A percentile compares a stretch with the other conserved stretches of the same genome.
phyloP scores from a whole-genome alignment of 2,113 vertebrate species.

The Chitala chitala region DNA sequence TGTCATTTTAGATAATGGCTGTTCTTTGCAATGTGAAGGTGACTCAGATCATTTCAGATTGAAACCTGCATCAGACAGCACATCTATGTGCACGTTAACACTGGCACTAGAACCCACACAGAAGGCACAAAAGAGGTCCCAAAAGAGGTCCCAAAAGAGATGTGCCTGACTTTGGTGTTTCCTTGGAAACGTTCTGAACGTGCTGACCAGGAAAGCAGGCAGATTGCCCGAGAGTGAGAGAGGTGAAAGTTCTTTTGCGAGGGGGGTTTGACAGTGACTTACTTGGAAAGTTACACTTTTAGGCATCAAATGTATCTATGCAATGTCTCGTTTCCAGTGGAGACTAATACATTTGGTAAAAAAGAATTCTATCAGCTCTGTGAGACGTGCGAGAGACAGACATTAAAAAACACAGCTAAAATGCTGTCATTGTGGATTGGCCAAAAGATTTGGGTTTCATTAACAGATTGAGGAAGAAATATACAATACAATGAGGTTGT shows the following conservation, averaged over 20 bases:
- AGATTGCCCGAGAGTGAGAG: not conserved
- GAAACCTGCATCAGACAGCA: not conserved
- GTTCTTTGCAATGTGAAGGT: not conserved
- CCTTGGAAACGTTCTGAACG: conserved; percentile 11
- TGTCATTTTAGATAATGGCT: not conserved
- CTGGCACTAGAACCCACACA: not conserved
- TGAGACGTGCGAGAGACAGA: too few species aligned
- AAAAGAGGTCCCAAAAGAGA: not conserved
- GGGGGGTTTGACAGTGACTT: not conserved
- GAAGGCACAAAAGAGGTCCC: not conserved
- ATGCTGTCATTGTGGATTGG: too few species aligned
- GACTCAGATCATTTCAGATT: not conserved
- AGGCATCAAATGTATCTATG: not conserved
- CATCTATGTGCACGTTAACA: not conserved
- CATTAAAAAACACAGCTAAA: too few species aligned
- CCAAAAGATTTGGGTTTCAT: too few species aligned
- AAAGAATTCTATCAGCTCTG: too few species aligned
- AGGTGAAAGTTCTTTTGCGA: not conserved
- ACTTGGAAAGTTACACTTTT: not conserved
- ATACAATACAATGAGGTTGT: too few species aligned
- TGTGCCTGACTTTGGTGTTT: not conserved
- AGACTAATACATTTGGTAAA: too few species aligned
- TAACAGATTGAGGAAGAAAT: too few species aligned
- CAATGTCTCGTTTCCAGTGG: too few species aligned
- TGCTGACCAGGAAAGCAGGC: not conserved